phyloP scores from a whole-genome alignment of 2,113 vertebrate genomes.

The Callopanchax toddi region DNA sequence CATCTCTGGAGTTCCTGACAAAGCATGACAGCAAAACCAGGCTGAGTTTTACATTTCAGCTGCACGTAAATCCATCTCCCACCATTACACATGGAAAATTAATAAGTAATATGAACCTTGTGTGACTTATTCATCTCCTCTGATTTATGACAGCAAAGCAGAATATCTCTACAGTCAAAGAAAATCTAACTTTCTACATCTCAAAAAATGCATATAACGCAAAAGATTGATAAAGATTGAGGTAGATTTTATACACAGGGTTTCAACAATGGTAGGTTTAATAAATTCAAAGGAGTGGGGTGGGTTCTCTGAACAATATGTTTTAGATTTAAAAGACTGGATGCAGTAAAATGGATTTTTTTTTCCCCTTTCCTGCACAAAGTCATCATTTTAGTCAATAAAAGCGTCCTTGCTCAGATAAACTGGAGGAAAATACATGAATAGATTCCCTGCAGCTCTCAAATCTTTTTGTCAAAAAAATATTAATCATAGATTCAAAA shows the following conservation, averaged over 20 bases:
- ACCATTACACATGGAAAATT: neutral
- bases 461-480: no score
- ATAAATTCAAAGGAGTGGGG: neutral
- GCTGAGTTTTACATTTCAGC: neutral
- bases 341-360: neutral
- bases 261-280: neutral
- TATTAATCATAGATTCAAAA: no score
- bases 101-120: no score
- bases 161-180: neutral
- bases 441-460: no score
- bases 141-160: conserved; percentile 1
- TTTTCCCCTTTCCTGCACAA: neutral
- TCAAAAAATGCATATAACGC: neutral
- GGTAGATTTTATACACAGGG: neutral
- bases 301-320: neutral
- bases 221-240: conserved; percentile 1
- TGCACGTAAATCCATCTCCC: neutral
- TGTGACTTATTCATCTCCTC: neutral
- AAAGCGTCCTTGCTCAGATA: conserved; percentile 21
- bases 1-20: no score
- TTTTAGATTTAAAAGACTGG: neutral
- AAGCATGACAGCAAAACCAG: no score
- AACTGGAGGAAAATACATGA: conserved; percentile 14
- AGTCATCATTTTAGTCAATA: conserved; percentile 36
- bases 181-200: neutral